These are phyloP conservation scores for Cephalopachus bancanus DNA, from an alignment of 2,797 vertebrate species.

Conservation along the genomic window DNA sequence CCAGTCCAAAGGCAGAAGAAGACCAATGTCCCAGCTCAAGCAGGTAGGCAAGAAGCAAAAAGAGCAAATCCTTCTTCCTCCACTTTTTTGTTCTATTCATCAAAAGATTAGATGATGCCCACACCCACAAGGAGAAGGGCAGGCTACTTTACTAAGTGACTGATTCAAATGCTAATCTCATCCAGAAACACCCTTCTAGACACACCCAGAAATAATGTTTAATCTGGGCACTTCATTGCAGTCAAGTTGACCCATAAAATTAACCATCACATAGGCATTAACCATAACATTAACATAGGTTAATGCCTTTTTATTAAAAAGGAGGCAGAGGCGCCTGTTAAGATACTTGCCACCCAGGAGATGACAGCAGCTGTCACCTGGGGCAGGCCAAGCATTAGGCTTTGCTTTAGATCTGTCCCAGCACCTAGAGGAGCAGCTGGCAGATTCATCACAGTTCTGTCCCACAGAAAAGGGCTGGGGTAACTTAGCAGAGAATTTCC, in stretches of 20 bases:
- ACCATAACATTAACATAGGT: background rate
- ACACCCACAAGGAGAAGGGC: background rate
- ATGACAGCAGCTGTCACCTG: rapidly evolving
- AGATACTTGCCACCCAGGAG: background rate
- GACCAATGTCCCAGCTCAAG: background rate
- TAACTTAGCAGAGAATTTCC: background rate
- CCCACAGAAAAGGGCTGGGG: background rate
- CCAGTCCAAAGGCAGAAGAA: background rate
- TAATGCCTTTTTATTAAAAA: background rate
- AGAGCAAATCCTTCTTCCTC: background rate
- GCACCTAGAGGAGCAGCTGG: background rate
- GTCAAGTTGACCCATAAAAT: background rate
- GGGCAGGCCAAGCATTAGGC: background rate
- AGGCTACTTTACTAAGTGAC: background rate
- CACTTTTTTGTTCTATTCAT: background rate
- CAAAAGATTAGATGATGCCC: background rate
- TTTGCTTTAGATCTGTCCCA: background rate
- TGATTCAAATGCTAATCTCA: background rate
- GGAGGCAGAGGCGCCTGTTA: background rate
- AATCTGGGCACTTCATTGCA: background rate
- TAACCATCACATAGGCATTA: background rate
- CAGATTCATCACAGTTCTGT: background rate
- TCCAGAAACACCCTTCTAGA: background rate
- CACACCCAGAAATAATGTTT: background rate
- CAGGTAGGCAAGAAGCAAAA: background rate